Evolutionary conservation across 2,888 invertebrate genomes (phyloP), one percentile per base, ranked within the genome.

Genomic region (Gonocerus acuteangulatus): DNA sequence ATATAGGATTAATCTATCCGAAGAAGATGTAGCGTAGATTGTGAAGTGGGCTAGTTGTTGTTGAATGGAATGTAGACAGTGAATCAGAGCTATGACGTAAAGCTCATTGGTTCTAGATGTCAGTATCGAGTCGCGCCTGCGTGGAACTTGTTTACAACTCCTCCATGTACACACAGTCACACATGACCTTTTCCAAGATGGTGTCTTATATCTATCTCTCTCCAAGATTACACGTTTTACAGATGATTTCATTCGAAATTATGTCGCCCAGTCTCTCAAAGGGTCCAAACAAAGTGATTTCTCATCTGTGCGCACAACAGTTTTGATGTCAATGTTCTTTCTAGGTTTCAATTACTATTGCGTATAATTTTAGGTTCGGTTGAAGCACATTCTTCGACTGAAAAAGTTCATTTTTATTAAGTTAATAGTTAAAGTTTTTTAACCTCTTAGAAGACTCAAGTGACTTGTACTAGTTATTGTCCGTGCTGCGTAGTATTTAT

Each of bases 131-230:
- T 64, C 39, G 73, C 76, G 75, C 77, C 73, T 75, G 77, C 77
- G 77, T 73, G 66, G 66, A 71, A 69, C 70, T 78, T 77, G 78
- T 78, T 78, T 78, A 78, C 77, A 76, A 75, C 73, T 72, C 63
- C 65, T 65, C 64, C 68, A 66, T 67, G 66, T 67, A 67, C 66
- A 67, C 66, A 67, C 65, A 68, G 65, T 67, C 70, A 70, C 70
- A 71, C 71, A 71, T 71, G 71, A 71, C 71, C 71, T 71, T 71
- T 71, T 71, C 70, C 69, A 71, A 70, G 70, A 71, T 71, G 70
- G 69, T 68, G 68, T 68, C 68, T 67, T 65, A 67, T 68, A 67
- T 65, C 66, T 67, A 66, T 67, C 67, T 66, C 60, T 56, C 65
- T 59, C 58, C 23, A 34, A 27, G 4, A 27, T 27, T 27, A 27